Conservation (phyloP, 2,113 vertebrate genomes). For the Ceyx cyanopectus region DNA sequence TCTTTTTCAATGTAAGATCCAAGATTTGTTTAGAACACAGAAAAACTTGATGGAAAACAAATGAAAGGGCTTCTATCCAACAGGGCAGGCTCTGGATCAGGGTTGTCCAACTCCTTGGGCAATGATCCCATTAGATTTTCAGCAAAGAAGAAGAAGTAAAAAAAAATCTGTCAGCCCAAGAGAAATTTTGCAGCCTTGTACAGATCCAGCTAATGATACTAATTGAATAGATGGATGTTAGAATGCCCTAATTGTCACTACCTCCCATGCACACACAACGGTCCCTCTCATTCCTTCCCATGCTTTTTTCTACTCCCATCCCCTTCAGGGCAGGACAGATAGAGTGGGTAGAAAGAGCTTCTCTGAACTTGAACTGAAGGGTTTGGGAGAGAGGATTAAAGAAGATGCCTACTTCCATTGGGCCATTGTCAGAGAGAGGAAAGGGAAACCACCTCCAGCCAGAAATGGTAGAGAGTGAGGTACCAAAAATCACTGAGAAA, state of each 20-base stretch:
- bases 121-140: neutral
- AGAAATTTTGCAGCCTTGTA: neutral
- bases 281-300: neutral
- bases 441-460: neutral
- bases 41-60: neutral
- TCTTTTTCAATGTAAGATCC: neutral
- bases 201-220: neutral
- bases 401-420: neutral
- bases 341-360: neutral
- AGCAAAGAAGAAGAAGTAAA: neutral
- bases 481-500: neutral
- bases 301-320: neutral
- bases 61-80: neutral
- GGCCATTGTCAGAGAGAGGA: neutral
- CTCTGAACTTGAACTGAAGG: neutral
- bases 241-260: neutral
- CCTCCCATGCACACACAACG: accelerated
- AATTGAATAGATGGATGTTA: neutral
- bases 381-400: no score
- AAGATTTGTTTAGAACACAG: neutral
- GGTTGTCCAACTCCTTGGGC: neutral
- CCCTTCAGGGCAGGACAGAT: neutral
- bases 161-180: neutral
- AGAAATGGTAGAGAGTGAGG: neutral
- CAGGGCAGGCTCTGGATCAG: neutral